Conservation (phyloP, 2,113 vertebrate species). For the Lota lota region DNA sequence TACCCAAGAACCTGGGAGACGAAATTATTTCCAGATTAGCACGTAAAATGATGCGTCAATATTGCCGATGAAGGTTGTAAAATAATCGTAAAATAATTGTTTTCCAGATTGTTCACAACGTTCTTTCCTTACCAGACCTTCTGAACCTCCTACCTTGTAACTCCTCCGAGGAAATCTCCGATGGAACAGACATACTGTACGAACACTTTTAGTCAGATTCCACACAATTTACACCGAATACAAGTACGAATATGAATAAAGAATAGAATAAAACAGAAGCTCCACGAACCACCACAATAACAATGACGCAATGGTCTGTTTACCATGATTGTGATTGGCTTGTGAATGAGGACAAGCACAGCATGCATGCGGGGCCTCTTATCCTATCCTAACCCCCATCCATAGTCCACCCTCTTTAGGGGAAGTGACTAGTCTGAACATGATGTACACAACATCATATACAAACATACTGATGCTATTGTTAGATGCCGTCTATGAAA, state of each 20-base stretch:
- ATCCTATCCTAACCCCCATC: neutral
- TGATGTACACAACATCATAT: no score
- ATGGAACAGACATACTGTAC: conserved; percentile 42
- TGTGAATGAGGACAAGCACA: conserved; percentile 5
- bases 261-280: neutral
- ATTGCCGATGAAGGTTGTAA: no score
- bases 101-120: no score
- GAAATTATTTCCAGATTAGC: neutral
- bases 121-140: no score
- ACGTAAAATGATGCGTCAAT: no score
- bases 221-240: neutral
- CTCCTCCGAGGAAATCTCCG: conserved; percentile 50
- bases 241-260: conserved; percentile 34
- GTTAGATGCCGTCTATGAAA: conserved; percentile 20
- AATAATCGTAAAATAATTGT: no score
- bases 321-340: conserved; percentile 56
- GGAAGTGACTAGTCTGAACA: no score
- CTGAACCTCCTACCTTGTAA: conserved; percentile 54
- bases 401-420: neutral
- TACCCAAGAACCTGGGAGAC: conserved; percentile 84
- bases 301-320: conserved; percentile 66
- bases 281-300: conserved; percentile 51
- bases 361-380: neutral
- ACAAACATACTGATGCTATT: no score
- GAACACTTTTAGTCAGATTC: neutral